Evolutionary conservation across 1,140 invertebrate genomes (phyloP), one percentile per base, ranked within the genome.

Genomic region (Aporrectodea caliginosa): DNA sequence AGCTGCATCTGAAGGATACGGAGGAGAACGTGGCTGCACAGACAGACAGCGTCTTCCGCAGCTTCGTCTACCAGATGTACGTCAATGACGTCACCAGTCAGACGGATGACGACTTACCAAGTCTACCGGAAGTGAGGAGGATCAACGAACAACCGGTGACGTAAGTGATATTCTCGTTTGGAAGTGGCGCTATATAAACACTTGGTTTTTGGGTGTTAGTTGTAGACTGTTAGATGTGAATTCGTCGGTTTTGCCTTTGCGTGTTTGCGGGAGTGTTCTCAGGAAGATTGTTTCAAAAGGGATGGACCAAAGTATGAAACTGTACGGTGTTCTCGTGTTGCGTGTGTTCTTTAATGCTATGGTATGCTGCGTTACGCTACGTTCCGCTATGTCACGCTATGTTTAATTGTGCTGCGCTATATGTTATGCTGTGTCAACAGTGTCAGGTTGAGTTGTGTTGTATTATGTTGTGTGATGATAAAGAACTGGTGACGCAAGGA

Each of bases 1-100:
- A 58, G 22, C 22, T 22, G 43, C 43, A 58, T 58, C 43, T 58
- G 6, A 58, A 22, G 22, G 77, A 78, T 29, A 74, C 77, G 58
- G 77, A 78, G 30, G 71, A 78, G 69, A 78, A 73, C 58, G 77
- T 78, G 16, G 35, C 34, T n/a, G 16, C 33, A 12, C 22, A 78
- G 69, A 75, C 77, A 14, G 77, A 78, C 58, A 29, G 77, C 16
- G 68, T 78, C 2, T 78, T 78, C 72, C 58, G 77, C 22, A 73
- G 33, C 34, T 78, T 78, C 29, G 77, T 78, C 30, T 14, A 30
- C 6, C 31, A 75, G 27, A 78, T 76, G 75, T 43, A 76, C 16
- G 75, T 43, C 43, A 30, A 34, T 22, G 75, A 76, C 29, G 29
- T 35, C 29, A 32, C 29, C 16, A 58, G 27, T n/a, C 14, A n/a